Conservation (phyloP, 2,888 invertebrate species). For the Lasioglossum calceatum region DNA sequence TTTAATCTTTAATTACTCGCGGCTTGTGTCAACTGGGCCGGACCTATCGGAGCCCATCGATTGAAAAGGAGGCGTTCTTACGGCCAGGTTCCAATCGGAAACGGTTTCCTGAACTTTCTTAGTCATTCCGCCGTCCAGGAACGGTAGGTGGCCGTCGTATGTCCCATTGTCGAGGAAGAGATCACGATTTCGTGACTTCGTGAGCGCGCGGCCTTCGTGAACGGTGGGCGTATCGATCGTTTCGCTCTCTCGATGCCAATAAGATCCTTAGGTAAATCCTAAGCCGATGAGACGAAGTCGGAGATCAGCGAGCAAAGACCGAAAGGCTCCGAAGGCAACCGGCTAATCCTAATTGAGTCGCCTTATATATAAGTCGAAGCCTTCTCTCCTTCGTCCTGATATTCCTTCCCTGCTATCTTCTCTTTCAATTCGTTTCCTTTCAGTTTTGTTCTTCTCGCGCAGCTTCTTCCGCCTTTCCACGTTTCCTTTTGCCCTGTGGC, state of each 20-base stretch:
- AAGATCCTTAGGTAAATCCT: slow-evolving; percentile 80
- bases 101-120: slow-evolving; percentile 65
- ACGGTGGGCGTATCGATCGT: slow-evolving; percentile 73
- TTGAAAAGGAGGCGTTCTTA: slow-evolving; percentile 40
- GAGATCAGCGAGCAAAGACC: slow-evolving; percentile 76
- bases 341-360: slow-evolving; percentile 82
- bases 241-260: slow-evolving; percentile 71
- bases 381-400: slow-evolving; percentile 60
- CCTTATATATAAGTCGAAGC: slow-evolving; percentile 75
- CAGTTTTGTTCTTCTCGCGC: not conserved
- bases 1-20: slow-evolving; percentile 44
- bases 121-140: slow-evolving; percentile 39
- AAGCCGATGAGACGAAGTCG: slow-evolving; percentile 79
- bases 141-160: slow-evolving; percentile 69
- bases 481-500: not conserved
- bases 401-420: slow-evolving; percentile 1
- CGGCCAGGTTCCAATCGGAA: slow-evolving; percentile 41
- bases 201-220: slow-evolving; percentile 67
- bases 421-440: slow-evolving; percentile 24
- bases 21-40: not conserved
- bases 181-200: slow-evolving; percentile 75
- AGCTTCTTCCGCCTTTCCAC: not conserved
- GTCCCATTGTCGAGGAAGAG: slow-evolving; percentile 68
- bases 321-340: slow-evolving; percentile 70
- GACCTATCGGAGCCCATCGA: slow-evolving; percentile 23